Evolutionary conservation across 2,113 vertebrate genomes (phyloP).

Genomic region (Riparia riparia): DNA sequence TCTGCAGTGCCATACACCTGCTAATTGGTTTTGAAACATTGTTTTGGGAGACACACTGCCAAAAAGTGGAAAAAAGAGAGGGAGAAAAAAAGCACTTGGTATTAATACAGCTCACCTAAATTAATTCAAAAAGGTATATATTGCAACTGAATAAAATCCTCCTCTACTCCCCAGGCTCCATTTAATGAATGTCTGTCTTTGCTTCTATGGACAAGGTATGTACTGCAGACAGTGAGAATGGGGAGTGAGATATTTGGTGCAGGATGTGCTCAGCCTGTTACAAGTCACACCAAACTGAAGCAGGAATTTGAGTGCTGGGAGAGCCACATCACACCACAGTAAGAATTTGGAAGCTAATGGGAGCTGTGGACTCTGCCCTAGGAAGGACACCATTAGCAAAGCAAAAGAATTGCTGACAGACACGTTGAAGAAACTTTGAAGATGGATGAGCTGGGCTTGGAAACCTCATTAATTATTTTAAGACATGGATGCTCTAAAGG

Average conservation of each 20-base stretch:
- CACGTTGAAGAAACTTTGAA: background rate
- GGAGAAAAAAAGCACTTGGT: background rate
- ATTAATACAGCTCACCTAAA: slow-evolving; percentile 21
- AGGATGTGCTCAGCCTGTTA: background rate
- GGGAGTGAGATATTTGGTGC: background rate
- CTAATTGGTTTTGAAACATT: slow-evolving; percentile 47
- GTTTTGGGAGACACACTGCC: background rate
- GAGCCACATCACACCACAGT: background rate
- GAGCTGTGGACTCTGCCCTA: background rate
- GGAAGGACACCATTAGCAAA: background rate
- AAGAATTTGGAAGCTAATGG: background rate
- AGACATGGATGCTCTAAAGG: background rate
- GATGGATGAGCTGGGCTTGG: background rate
- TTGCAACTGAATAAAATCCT: background rate
- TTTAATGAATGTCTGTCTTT: background rate
- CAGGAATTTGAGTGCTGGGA: background rate
- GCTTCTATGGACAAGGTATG: background rate
- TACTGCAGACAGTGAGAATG: background rate
- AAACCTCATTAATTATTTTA: background rate
- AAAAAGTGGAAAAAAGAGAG: background rate
- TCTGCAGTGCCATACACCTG: background rate
- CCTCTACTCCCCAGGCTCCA: background rate
- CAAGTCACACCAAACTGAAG: background rate
- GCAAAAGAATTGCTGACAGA: background rate
- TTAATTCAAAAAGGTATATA: background rate